Evolutionary conservation across 2,113 vertebrate genomes (phyloP), one percentile per base, ranked within the genome.

Genomic region (Ophiodon elongatus): DNA sequence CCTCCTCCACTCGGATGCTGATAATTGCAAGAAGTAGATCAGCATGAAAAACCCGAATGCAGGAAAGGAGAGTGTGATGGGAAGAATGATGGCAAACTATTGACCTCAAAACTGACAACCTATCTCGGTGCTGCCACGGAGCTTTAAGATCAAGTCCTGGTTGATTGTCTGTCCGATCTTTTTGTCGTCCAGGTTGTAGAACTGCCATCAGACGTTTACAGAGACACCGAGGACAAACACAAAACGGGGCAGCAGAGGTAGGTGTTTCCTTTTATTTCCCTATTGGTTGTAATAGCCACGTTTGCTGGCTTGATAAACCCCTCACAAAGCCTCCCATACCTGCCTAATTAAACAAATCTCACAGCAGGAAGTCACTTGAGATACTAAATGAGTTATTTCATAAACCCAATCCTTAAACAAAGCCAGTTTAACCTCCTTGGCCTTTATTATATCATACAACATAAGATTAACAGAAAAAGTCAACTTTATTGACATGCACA

Each of bases 11-110:
- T 60, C 33, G 10, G 54, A 15, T 29, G 79, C 69, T 70, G 31
- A 65, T 75, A 50, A 84, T 73, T 86, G 66, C 73, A 63, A 83
- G 79, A 82, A 64, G 72, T 69, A 73, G 43, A 72, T 85, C 23
- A 21, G 25, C 23, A 21, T 25, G 45, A 31, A 73, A 83, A 79
- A 64, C 9, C 33, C 66, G 27, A 70, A 76, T 2, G 25, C 25
- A 0, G 33, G 66, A 17, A 52, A 56, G 10, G 47, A 60, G 25
- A 60, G 21, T 45, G 63, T 62, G 82, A 39, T 37, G 52, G 76
- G 50, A 82, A 70, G 62, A 23, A 31, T 39, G 25, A 43, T 62
- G 23, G 29, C n/a, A 73, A 62, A 0, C 59, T 45, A 35, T 2
- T 67, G 25, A 77, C 67, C 71, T 73, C 39, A 43, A 73, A 67